Conservation (phyloP, 2,113 vertebrate species). For the Pseudorasbora parva region DNA sequence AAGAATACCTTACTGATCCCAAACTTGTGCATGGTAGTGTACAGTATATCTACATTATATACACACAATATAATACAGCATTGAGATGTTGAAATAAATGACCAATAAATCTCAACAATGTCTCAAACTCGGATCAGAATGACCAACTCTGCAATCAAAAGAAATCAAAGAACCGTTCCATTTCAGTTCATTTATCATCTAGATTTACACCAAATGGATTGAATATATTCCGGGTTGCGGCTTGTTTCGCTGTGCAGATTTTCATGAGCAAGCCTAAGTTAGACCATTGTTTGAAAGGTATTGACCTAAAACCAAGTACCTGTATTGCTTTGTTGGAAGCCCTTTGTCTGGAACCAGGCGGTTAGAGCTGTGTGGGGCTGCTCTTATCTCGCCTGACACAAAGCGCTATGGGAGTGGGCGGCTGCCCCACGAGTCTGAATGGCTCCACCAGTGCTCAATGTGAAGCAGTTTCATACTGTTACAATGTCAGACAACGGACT, state of each 20-base stretch:
- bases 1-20: too few relatives aligned
- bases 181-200: not conserved
- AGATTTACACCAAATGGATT: not conserved
- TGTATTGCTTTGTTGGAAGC: not conserved
- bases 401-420: not conserved
- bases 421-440: constrained; percentile 15
- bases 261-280: not conserved
- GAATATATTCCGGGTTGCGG: too few relatives aligned
- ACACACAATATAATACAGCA: too few relatives aligned
- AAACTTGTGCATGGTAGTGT: too few relatives aligned
- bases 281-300: not conserved
- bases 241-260: not conserved
- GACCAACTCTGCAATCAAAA: too few relatives aligned
- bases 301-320: constrained; percentile 2
- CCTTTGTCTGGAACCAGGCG: constrained; percentile 9
- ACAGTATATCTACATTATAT: too few relatives aligned
- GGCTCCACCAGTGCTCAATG: not conserved
- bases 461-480: constrained; percentile 33
- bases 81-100: too few relatives aligned
- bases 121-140: too few relatives aligned
- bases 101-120: too few relatives aligned
- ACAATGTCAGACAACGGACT: not conserved
- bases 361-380: constrained; percentile 17
- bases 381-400: constrained; percentile 28
- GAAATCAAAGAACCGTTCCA: too few relatives aligned